These are phyloP conservation scores for Laothoe populi DNA, from an alignment of 2,888 invertebrate genomes.

Conservation along the genomic window DNA sequence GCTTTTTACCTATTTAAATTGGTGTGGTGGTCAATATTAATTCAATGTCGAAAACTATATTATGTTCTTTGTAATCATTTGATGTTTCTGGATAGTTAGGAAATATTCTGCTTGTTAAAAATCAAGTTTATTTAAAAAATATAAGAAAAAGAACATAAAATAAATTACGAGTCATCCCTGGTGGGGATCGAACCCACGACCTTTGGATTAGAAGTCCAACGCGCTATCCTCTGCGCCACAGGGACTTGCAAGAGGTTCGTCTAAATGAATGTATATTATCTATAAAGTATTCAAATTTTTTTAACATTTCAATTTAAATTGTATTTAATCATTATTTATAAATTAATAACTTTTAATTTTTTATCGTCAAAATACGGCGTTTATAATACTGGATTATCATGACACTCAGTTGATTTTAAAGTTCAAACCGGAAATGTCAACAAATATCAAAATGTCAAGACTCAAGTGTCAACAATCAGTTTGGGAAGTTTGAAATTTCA, in stretches of 20 bases:
- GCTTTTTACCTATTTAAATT: too few species aligned
- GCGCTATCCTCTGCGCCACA: constrained; percentile 95
- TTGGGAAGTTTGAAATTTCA: constrained; percentile 74
- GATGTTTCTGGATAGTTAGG: too few species aligned
- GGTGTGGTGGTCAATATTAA: too few species aligned
- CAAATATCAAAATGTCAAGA: constrained; percentile 61
- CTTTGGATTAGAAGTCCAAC: constrained; percentile 96
- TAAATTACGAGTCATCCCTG: constrained; percentile 84
- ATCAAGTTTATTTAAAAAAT: too few species aligned
- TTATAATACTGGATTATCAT: neutral
- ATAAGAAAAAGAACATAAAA: constrained; percentile 32
- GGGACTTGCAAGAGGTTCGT: constrained; percentile 77
- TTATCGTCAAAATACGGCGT: neutral
- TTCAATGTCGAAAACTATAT: too few species aligned
- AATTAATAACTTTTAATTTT: neutral
- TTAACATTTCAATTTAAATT: neutral
- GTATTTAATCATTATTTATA: neutral
- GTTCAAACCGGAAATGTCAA: constrained; percentile 62
- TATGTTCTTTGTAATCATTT: too few species aligned
- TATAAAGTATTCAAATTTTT: neutral
- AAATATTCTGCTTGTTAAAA: too few species aligned
- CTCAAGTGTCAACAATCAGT: constrained; percentile 60
- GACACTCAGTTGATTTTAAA: neutral
- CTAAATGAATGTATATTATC: constrained; percentile 50
- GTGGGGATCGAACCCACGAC: constrained; percentile 95